These are phyloP conservation scores for Nixonia krombeini DNA, from an alignment of 1,140 invertebrate genomes.

Conservation along the genomic window DNA sequence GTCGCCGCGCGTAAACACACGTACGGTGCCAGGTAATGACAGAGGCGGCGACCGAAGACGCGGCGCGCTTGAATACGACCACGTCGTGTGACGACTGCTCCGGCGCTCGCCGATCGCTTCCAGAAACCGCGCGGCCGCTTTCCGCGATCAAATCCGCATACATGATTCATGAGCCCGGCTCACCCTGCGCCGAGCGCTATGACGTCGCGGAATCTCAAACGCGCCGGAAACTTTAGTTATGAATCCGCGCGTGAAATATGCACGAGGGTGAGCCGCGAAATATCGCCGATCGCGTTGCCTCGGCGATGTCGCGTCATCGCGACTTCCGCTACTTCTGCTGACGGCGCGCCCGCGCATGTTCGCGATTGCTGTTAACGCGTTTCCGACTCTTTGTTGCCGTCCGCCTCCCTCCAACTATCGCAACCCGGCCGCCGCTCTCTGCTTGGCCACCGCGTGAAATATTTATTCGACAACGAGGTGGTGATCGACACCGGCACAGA, in stretches of 20 bases:
- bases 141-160: no score
- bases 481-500: slow-evolving; percentile 40
- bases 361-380: slow-evolving; percentile 37
- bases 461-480: slow-evolving; percentile 44
- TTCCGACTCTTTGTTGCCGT: slow-evolving; percentile 36
- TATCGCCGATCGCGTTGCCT: slow-evolving; percentile 42
- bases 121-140: no score
- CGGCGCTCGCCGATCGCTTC: no score
- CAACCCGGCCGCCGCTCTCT: slow-evolving; percentile 36
- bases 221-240: no score
- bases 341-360: slow-evolving; percentile 42
- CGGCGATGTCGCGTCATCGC: slow-evolving; percentile 40
- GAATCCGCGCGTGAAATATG: neutral
- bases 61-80: no score
- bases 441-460: slow-evolving; percentile 34
- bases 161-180: no score
- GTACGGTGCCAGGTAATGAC: neutral
- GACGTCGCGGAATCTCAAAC: no score
- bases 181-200: no score
- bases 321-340: slow-evolving; percentile 37
- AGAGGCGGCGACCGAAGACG: no score
- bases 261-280: slow-evolving; percentile 13
- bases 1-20: neutral
- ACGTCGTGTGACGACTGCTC: no score
- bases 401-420: no score